Conservation (phyloP, 2,888 invertebrate genomes). For the Scelioninae gen. 1 region DNA sequence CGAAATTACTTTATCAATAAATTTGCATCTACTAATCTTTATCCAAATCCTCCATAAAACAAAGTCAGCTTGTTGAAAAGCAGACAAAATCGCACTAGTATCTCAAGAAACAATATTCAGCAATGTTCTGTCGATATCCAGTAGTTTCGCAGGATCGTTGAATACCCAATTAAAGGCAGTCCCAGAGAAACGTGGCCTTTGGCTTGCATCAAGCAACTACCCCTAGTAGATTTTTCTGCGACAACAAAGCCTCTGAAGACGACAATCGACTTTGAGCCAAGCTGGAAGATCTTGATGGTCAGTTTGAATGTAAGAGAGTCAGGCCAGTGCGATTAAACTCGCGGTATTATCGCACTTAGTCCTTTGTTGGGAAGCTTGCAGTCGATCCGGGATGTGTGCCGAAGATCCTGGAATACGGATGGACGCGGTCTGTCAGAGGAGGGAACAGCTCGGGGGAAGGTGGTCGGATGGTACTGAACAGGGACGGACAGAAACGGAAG, state of each 20-base stretch:
- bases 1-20: too few relatives aligned
- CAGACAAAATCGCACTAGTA: too few relatives aligned
- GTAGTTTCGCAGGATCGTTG: neutral
- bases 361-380: constrained; percentile 55
- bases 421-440: constrained; percentile 68
- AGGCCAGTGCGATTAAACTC: constrained; percentile 50
- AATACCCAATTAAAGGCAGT: constrained; percentile 25
- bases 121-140: constrained; percentile 6
- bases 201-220: neutral
- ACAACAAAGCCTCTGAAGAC: constrained; percentile 12
- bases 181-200: neutral
- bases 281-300: neutral
- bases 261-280: constrained; percentile 3
- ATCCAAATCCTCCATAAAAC: too few relatives aligned
- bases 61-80: too few relatives aligned
- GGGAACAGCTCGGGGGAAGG: too few relatives aligned
- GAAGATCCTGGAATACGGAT: constrained; percentile 74
- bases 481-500: constrained; percentile 57
- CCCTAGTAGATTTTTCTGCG: constrained; percentile 3
- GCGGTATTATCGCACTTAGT: constrained; percentile 60
- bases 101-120: neutral
- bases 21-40: too few relatives aligned
- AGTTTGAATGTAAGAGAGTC: constrained; percentile 27
- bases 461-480: constrained; percentile 13
- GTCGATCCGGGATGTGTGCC: constrained; percentile 81